Evolutionary conservation across 2,113 vertebrate genomes (phyloP), one percentile per base, ranked within the genome.

Genomic region (Dipodomys ordii): DNA sequence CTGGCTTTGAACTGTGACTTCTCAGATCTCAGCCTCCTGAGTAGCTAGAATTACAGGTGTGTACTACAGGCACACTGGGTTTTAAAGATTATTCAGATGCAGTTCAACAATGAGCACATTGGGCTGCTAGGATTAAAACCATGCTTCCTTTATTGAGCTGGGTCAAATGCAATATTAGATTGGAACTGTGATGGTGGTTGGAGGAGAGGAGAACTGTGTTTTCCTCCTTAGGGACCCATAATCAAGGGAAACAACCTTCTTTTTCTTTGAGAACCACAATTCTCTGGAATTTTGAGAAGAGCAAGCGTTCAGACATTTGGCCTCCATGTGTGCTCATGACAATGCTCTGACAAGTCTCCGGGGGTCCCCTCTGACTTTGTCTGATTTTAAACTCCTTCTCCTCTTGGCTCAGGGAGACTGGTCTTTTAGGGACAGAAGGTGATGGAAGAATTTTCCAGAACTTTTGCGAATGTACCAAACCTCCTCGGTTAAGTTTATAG

Each of bases 191-290:
- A 35, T 25, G 7, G 28, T 18, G 25, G n/a, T 27, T 69, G 67
- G 20, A 81, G 65, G 39, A 92, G 84, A 94, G 87, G 3, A 22
- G 96, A 73, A 82, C 35, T 65, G 85, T 22, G 30, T 57, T 88
- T 82, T 19, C 30, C 74, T 30, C 44, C 5, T 6, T 23, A 35
- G 46, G 25, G 23, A 44, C 20, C 23, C 83, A 27, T 22, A 79
- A 81, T 27, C 68, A 44, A 76, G 86, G 79, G 53, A 64, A 84
- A 81, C 23, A 0, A 57, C 20, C 44, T 73, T 76, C 84, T 44
- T 80, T 27, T 46, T 73, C 23, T 32, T 35, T 16, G 64, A 65
- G 16, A 77, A 49, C 2, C 27, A 0, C 13, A 1, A 35, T 80
- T 76, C 19, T 10, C 39, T n/a, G 3, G 71, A 68, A 72, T 67